These are phyloP conservation scores for Clarias batrachus DNA, from an alignment of 2,113 vertebrate species.

Conservation along the genomic window DNA sequence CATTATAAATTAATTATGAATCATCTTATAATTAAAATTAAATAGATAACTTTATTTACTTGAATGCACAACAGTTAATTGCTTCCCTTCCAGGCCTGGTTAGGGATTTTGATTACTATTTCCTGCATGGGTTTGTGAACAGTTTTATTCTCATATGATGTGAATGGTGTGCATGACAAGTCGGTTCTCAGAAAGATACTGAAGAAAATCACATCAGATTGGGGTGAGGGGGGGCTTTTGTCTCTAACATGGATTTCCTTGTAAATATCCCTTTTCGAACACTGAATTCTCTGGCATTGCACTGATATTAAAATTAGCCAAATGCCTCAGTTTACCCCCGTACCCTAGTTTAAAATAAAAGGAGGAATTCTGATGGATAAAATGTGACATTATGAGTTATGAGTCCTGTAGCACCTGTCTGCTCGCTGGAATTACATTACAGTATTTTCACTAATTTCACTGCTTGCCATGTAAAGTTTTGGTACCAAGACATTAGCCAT, in stretches of 20 bases:
- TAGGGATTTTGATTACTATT: not conserved
- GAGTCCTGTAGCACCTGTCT: conserved; percentile 65
- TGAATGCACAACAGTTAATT: not conserved
- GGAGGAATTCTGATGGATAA: not conserved
- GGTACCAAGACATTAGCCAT: conserved; percentile 81
- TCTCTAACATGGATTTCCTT: not conserved
- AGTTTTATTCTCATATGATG: not conserved
- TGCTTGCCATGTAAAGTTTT: conserved; percentile 47
- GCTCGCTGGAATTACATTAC: conserved; percentile 53
- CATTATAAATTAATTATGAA: not conserved
- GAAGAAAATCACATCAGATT: not conserved
- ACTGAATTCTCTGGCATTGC: not conserved
- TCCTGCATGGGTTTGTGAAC: not conserved
- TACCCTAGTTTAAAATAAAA: not conserved
- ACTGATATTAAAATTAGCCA: not conserved
- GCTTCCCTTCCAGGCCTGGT: not conserved
- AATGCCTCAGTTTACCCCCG: not conserved
- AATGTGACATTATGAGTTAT: conserved; percentile 62
- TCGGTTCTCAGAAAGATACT: not conserved
- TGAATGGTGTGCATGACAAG: not conserved
- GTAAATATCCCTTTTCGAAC: not conserved
- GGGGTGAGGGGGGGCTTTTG: not conserved
- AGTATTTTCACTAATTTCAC: conserved; percentile 48
- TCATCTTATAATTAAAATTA: not conserved
- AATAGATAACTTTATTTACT: not conserved